Evolutionary conservation across 2,797 vertebrate genomes (phyloP).

Genomic region (Calcarius lapponicus): DNA sequence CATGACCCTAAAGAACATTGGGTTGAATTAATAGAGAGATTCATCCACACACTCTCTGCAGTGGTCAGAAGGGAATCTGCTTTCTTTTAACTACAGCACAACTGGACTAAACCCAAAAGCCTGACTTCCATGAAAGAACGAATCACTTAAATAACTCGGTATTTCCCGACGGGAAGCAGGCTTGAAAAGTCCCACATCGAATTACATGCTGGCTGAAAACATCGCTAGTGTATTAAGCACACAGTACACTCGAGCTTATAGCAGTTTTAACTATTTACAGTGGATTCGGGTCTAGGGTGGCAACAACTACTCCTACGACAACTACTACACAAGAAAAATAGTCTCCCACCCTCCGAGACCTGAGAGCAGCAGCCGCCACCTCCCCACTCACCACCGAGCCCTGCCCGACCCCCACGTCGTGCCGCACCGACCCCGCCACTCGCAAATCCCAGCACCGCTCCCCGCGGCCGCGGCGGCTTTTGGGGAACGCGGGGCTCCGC

Average conservation of each 20-base stretch:
- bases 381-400: not conserved
- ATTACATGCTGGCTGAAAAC: no score
- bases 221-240: rapidly evolving
- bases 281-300: no score
- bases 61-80: not conserved
- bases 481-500: not conserved
- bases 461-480: not conserved
- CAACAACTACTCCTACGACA: not conserved
- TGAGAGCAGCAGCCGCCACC: rapidly evolving
- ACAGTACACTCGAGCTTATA: rapidly evolving
- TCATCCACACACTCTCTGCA: not conserved
- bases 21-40: not conserved
- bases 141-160: not conserved
- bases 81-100: not conserved
- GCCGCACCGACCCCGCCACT: rapidly evolving
- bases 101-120: not conserved
- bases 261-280: not conserved
- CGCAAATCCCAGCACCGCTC: rapidly evolving
- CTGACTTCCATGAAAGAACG: not conserved
- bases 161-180: not conserved
- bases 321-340: not conserved
- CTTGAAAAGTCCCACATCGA: not conserved
- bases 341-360: no score
- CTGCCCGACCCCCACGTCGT: rapidly evolving
- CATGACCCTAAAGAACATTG: no score